These are phyloP conservation scores for Diabrotica virgifera DNA, from an alignment of 1,140 invertebrate genomes.

Conservation along the genomic window DNA sequence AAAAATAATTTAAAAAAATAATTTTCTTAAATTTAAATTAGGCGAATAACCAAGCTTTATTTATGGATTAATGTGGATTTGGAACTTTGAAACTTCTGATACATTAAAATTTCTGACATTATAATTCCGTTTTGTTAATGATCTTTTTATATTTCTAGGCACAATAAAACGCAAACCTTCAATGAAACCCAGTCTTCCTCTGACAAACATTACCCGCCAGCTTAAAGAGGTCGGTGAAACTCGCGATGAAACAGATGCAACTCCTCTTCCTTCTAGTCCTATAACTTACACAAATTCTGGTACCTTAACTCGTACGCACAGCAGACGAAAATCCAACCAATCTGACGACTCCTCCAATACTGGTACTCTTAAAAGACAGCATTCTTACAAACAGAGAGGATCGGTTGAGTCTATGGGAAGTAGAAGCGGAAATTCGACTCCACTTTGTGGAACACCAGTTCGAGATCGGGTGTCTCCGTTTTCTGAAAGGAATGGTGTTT, in stretches of 20 bases:
- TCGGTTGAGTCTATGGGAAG: constrained; percentile 46
- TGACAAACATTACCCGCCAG: constrained; percentile 87
- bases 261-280: constrained; percentile 33
- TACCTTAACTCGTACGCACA: constrained; percentile 55
- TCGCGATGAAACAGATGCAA: constrained; percentile 44
- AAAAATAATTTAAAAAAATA: no score
- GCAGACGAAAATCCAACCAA: constrained; percentile 51
- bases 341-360: constrained; percentile 53
- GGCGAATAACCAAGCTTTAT: no score
- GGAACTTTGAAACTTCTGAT: not conserved
- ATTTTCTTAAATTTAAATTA: no score
- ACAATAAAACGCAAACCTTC: constrained; percentile 88
- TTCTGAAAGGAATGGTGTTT: constrained; percentile 26
- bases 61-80: not conserved
- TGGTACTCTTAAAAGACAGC: constrained; percentile 56
- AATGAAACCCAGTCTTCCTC: constrained; percentile 84
- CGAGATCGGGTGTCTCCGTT: constrained; percentile 52
- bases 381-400: constrained; percentile 44
- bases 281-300: constrained; percentile 45
- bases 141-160: constrained; percentile 45
- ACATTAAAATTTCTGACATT: not conserved
- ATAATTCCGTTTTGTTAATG: not conserved
- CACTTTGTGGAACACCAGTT: constrained; percentile 54
- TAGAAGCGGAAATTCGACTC: constrained; percentile 51
- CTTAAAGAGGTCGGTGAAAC: constrained; percentile 77